phyloP scores from a whole-genome alignment of 1,140 invertebrate species.

The Papilio machaon region DNA sequence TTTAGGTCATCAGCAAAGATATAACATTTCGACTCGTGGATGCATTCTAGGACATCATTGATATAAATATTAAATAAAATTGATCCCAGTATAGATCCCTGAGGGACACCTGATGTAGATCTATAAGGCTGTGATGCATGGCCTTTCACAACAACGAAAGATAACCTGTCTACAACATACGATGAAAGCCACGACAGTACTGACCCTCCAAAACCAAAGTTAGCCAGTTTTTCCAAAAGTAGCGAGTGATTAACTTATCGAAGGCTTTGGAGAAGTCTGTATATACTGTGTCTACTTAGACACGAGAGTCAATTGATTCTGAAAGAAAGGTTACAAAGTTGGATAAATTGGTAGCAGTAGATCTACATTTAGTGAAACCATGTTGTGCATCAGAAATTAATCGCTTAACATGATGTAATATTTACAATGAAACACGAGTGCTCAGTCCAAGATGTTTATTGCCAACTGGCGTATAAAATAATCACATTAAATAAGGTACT shows the following conservation, averaged over 20 bases:
- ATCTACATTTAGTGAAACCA: slow-evolving; percentile 37
- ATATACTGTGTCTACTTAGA: no score
- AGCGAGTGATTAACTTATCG: no score
- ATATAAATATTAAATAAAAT: slow-evolving; percentile 36
- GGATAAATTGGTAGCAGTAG: slow-evolving; percentile 41
- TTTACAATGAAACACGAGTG: no score
- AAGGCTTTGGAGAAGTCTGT: no score
- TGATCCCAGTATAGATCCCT: slow-evolving; percentile 33
- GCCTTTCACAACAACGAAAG: slow-evolving; percentile 21
- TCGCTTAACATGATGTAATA: no score
- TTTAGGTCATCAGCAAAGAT: slow-evolving; percentile 31
- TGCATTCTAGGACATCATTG: not conserved
- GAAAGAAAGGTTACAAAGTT: not conserved
- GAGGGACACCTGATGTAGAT: slow-evolving; percentile 28
- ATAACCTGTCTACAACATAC: slow-evolving; percentile 28
- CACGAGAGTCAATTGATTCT: no score
- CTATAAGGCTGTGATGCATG: slow-evolving; percentile 9
- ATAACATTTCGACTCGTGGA: slow-evolving; percentile 7
- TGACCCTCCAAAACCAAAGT: no score
- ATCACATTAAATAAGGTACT: no score
- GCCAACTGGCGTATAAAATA: no score
- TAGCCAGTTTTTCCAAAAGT: no score
- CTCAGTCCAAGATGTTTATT: no score
- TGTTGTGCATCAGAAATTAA: slow-evolving; percentile 37
- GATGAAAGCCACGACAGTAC: slow-evolving; percentile 30